These are phyloP conservation scores for Ephydatia muelleri DNA, from an alignment of 37 sponge, comb jelly and placozoan genomes.

Conservation along the genomic window DNA sequence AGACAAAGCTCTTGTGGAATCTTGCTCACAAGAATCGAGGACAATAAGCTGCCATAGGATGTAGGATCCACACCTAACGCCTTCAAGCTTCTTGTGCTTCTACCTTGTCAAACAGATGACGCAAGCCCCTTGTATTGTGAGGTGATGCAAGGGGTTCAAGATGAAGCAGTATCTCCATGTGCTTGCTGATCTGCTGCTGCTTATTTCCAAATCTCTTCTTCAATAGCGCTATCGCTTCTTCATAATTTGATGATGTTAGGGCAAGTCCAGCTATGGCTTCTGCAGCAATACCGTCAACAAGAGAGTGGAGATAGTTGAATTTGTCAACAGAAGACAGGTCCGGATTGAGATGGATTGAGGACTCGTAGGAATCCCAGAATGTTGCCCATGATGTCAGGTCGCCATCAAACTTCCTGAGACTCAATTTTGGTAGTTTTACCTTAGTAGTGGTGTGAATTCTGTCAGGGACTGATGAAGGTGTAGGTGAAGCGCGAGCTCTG, in stretches of 20 bases:
- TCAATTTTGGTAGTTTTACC: no score
- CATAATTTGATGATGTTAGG: conserved; percentile 27
- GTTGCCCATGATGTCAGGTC: conserved; percentile 26
- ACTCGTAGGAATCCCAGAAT: conserved; percentile 35
- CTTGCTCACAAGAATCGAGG: conserved; percentile 26
- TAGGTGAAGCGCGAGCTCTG: no score
- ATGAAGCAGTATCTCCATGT: conserved; percentile 28
- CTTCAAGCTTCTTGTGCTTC: conserved; percentile 18
- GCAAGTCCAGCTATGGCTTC: conserved; percentile 13
- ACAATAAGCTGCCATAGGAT: conserved; percentile 37
- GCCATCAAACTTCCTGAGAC: no score
- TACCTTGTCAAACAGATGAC: conserved; percentile 22
- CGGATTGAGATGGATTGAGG: conserved; percentile 4
- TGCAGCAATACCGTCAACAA: background rate
- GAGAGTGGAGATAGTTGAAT: background rate
- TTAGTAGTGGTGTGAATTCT: no score
- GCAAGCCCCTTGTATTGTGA: conserved; percentile 23
- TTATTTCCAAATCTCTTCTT: conserved; percentile 31
- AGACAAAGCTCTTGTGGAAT: conserved; percentile 19
- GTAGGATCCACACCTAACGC: conserved; percentile 21
- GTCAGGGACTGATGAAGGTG: no score
- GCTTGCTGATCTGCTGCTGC: conserved; percentile 11
- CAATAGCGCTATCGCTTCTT: conserved; percentile 13
- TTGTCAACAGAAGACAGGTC: background rate
- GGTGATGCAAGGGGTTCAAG: conserved; percentile 10